These are phyloP conservation scores for Ambastaia sidthimunki DNA, from an alignment of 2,797 vertebrate species.

Conservation along the genomic window DNA sequence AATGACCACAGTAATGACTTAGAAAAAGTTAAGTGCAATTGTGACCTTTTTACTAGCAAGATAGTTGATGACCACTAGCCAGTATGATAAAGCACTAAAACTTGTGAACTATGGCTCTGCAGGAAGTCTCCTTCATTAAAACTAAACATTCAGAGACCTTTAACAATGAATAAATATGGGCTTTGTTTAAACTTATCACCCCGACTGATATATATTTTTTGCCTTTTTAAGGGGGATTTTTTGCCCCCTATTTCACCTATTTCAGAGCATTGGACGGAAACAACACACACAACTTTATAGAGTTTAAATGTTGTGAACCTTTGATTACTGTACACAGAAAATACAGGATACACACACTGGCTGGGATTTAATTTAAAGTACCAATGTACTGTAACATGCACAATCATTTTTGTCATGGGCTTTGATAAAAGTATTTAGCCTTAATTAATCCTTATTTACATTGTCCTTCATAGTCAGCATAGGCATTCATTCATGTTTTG, in stretches of 20 bases:
- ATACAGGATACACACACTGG: conserved; percentile 43
- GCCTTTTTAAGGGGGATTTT: no score
- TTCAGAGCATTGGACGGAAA: conserved; percentile 3
- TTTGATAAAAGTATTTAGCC: conserved; percentile 48
- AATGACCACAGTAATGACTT: no score
- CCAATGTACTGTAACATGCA: conserved; percentile 52
- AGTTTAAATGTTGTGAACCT: conserved; percentile 19
- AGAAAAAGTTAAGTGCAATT: not conserved
- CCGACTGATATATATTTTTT: not conserved
- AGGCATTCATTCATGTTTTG: conserved; percentile 32
- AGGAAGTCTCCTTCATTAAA: not conserved
- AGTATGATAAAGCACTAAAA: not conserved
- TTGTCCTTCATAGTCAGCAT: conserved; percentile 35
- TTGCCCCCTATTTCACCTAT: conserved; percentile 21
- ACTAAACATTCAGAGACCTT: not conserved
- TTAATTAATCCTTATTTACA: conserved; percentile 41
- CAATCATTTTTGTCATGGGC: conserved; percentile 59
- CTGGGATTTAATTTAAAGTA: conserved; percentile 31
- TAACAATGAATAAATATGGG: not conserved
- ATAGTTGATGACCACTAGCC: not conserved
- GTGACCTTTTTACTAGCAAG: not conserved
- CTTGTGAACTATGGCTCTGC: not conserved
- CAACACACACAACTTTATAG: conserved; percentile 18
- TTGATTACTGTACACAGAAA: conserved; percentile 16
- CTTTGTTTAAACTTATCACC: conserved; percentile 2